phyloP scores from a whole-genome alignment of 2,888 invertebrate genomes.

The Pollenia angustigena region DNA sequence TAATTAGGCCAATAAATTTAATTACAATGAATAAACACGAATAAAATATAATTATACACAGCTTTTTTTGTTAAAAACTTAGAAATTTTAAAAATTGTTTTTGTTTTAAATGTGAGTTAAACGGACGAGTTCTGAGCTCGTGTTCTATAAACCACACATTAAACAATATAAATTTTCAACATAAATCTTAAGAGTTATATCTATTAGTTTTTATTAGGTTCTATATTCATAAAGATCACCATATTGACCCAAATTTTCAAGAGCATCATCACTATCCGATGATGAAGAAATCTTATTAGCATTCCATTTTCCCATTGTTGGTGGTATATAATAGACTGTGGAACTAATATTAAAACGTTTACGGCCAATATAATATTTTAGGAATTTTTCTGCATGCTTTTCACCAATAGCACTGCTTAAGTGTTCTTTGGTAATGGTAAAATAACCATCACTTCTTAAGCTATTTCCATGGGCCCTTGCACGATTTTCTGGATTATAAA shows the following conservation, averaged over 20 bases:
- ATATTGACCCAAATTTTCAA: conserved; percentile 74
- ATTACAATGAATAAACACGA: too few species aligned
- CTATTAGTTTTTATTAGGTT: too few species aligned
- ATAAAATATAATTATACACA: too few species aligned
- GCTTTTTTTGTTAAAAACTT: too few species aligned
- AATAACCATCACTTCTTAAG: conserved; percentile 63
- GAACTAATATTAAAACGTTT: conserved; percentile 78
- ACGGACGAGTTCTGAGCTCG: too few species aligned
- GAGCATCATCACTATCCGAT: conserved; percentile 77
- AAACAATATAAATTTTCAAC: too few species aligned
- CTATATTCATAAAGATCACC: conserved; percentile 76
- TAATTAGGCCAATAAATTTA: too few species aligned
- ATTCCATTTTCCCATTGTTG: conserved; percentile 34
- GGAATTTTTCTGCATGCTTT: conserved; percentile 77
- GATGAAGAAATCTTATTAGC: conserved; percentile 52
- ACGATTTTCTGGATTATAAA: conserved; percentile 75
- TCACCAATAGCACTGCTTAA: conserved; percentile 78
- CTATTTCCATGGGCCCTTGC: conserved; percentile 38
- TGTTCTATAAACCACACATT: too few species aligned
- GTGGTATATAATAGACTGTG: conserved; percentile 79
- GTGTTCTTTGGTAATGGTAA: conserved; percentile 78
- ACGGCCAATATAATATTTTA: conserved; percentile 78
- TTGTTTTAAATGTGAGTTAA: too few species aligned
- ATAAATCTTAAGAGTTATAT: too few species aligned
- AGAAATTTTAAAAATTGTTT: too few species aligned